phyloP scores from a whole-genome alignment of 2,888 invertebrate species.

The Xestoiulus laeticollis region DNA sequence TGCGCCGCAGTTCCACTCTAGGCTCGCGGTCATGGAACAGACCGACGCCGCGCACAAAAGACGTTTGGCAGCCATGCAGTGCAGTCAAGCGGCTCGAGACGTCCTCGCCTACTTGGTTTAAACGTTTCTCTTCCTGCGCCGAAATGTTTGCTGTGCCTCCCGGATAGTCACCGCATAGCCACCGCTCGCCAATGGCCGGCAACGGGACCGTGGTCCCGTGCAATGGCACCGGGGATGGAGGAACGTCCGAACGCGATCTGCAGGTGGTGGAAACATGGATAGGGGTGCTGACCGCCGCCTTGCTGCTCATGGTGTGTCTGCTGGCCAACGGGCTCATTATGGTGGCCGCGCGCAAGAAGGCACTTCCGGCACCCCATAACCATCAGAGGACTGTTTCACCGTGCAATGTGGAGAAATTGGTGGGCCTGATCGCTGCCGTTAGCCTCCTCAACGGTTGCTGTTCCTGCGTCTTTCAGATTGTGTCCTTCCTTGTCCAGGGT shows the following conservation, averaged over 20 bases:
- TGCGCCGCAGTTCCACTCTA: neutral
- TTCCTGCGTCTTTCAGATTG: constrained; percentile 30
- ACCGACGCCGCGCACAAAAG: too few species aligned
- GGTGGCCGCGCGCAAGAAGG: neutral
- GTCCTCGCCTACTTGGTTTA: too few species aligned
- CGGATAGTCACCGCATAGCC: neutral
- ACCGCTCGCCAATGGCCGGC: neutral
- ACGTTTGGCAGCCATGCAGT: neutral
- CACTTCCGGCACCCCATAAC: neutral
- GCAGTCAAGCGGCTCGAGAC: neutral
- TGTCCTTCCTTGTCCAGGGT: constrained; percentile 4
- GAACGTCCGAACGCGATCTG: neutral
- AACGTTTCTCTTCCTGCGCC: too few species aligned
- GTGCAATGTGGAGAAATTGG: constrained; percentile 3
- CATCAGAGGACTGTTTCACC: neutral
- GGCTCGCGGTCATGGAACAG: too few species aligned
- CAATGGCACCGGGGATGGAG: neutral
- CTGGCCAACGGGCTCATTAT: neutral
- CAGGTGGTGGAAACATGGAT: neutral
- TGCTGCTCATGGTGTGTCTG: constrained; percentile 23
- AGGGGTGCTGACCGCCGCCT: neutral
- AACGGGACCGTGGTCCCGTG: neutral
- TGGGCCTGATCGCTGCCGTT: constrained; percentile 40
- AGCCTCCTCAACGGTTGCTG: neutral
- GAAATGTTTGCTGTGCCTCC: neutral